Conservation (phyloP, 1,140 invertebrate species). For the Palaemon carinicauda region DNA sequence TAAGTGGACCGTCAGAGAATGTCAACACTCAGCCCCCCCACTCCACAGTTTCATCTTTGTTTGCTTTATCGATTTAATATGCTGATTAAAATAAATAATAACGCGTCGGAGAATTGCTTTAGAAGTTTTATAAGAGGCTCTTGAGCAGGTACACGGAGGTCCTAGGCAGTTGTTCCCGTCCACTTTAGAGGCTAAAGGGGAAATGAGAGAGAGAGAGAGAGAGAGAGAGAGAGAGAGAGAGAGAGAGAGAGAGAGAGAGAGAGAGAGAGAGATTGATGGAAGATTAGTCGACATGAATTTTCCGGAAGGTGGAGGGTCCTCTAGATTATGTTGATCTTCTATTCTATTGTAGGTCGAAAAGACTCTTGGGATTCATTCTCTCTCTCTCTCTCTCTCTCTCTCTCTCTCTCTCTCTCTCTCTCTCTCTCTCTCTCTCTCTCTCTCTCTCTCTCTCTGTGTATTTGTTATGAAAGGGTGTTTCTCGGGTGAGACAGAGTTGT, state of each 20-base stretch:
- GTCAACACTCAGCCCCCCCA: constrained; percentile 6
- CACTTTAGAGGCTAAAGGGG: background rate
- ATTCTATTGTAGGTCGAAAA: no score
- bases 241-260: background rate
- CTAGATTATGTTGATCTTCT: no score
- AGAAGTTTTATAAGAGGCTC: background rate
- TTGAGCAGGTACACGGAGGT: background rate
- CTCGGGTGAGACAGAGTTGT: no score
- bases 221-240: background rate
- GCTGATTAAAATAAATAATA: constrained; percentile 40
- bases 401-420: no score
- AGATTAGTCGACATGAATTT: background rate
- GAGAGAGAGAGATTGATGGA: background rate
- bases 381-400: no score
- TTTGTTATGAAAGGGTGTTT: no score
- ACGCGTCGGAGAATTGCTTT: background rate
- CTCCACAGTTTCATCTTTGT: background rate
- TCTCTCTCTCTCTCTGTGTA: no score
- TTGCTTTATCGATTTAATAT: constrained; percentile 33
- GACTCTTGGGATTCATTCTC: no score
- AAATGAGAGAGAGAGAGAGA: background rate
- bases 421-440: no score
- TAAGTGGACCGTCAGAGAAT: constrained; percentile 11
- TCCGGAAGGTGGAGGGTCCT: background rate
- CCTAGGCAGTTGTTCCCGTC: background rate